Evolutionary conservation across 2,888 invertebrate genomes (phyloP).

Genomic region (Ormyrus thymus): DNA sequence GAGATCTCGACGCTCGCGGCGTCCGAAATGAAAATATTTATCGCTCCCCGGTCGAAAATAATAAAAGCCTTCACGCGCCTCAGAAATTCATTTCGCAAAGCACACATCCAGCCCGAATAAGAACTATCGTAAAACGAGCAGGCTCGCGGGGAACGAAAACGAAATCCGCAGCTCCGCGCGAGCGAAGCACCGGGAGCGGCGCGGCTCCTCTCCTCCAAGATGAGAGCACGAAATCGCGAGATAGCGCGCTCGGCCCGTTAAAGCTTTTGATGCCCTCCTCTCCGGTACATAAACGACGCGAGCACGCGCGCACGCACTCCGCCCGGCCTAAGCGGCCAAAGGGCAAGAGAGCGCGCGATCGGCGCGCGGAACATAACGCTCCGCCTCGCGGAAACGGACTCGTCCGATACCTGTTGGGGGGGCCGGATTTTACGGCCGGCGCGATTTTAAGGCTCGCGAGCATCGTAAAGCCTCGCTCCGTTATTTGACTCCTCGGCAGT

Average conservation of each 20-base stretch:
- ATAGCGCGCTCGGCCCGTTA: conserved; percentile 29
- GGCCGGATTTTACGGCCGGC: conserved; percentile 39
- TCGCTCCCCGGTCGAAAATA: no score
- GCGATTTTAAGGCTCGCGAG: conserved; percentile 43
- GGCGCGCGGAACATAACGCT: no score
- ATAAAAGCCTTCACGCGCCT: no score
- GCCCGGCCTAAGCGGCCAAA: background rate
- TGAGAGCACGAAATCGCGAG: conserved; percentile 10
- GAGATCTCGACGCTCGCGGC: no score
- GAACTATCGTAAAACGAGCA: no score
- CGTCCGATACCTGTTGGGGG: conserved; percentile 14
- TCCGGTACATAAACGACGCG: conserved; percentile 5
- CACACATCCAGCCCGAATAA: no score
- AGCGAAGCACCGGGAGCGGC: background rate
- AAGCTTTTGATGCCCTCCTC: conserved; percentile 17
- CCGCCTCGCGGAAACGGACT: conserved; percentile 33
- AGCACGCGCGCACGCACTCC: background rate
- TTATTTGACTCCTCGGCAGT: conserved; percentile 19
- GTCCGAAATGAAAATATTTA: no score
- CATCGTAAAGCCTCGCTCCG: conserved; percentile 43
- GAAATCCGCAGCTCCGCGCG: background rate
- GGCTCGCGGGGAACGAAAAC: background rate
- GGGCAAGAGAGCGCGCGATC: no score
- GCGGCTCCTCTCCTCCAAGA: background rate
- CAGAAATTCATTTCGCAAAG: no score